Percentiles rank a stretch among this genome's conserved stretches.
Evolutionary conservation across 1,140 invertebrate genomes (phyloP).

Genomic region (Caenorhabditis latens): DNA sequence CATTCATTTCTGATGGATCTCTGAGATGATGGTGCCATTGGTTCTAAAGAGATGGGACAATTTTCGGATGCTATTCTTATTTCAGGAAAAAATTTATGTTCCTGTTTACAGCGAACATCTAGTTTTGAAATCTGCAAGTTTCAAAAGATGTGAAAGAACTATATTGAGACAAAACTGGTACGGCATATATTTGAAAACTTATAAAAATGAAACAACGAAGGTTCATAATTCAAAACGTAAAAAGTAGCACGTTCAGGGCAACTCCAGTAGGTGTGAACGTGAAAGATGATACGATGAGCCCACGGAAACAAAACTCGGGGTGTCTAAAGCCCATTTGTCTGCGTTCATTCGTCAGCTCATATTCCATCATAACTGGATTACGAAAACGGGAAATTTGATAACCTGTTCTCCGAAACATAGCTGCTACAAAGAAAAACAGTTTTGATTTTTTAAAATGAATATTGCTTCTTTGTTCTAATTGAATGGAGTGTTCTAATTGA

Average conservation of each 20-base stretch:
- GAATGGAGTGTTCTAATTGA: background rate
- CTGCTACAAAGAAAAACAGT: background rate
- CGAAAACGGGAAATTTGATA: conserved; percentile 49
- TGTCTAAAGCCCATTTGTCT: conserved; percentile 25
- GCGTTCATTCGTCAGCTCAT: conserved; percentile 33
- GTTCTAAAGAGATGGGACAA: background rate
- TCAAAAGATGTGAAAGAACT: background rate
- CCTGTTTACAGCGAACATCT: background rate
- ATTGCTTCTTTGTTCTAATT: background rate
- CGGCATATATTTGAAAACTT: background rate
- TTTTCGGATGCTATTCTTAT: background rate
- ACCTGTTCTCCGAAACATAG: conserved; percentile 21
- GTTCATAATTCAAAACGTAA: conserved; percentile 38
- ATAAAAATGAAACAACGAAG: background rate
- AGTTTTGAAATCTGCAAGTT: background rate
- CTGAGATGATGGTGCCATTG: conserved; percentile 1
- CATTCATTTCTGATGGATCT: conserved; percentile 42
- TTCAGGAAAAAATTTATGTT: background rate
- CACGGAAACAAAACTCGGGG: conserved; percentile 33
- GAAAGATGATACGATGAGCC: conserved; percentile 44
- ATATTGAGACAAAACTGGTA: background rate
- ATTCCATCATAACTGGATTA: conserved; percentile 39
- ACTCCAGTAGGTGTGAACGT: conserved; percentile 44
- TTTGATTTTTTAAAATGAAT: background rate
- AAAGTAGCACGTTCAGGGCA: background rate